Base-by-base conservation (phyloP, 2,888 invertebrate species). In the Spodoptera exigua region DNA sequence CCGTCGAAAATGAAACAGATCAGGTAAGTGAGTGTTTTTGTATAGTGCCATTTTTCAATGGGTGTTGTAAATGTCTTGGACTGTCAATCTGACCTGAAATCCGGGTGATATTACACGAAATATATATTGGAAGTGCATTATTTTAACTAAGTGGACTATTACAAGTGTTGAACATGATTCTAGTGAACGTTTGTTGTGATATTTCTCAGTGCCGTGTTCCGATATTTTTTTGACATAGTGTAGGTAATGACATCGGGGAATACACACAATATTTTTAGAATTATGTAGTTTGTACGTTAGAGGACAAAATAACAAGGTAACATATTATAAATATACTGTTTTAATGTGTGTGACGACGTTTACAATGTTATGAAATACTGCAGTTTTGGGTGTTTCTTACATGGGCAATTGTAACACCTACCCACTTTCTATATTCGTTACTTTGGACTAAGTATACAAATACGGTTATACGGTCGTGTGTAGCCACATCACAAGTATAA, bases 231-330 rank as follows among this genome's bases (percentile, higher is more conserved):
- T 74, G 74, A 77, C 74, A 66, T 84, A 83, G 84, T 87, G 75
- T 74, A 61, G 60, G 83, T 81, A 90, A 89, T 91, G 92, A 90
- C 92, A 92, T 90, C 86, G 80, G 88, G 88, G 88, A 88, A 88
- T 90, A 89, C 85, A 89, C 82, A 91, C 86, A 93, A 93, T 93
- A 93, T 93, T 93, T 93, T 91, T 93, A 93, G 93, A 93, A 92
- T 88, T 89, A 89, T 89, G 88, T 90, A 89, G 90, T 87, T 92
- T 89, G 87, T 82, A 85, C 85, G 84, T 80, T 90, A 88, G 87
- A 91, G 90, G 89, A 91, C 91, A 84, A 80, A 88, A 86, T 84
- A 88, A 87, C 89, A 85, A 88, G 88, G 87, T 89, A 89, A 86
- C 82, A 81, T 80, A 79, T 77, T 73, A 78, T 82, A 81, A 80